phyloP scores from a whole-genome alignment of 2,888 invertebrate genomes.

The Schizaphis graminum region DNA sequence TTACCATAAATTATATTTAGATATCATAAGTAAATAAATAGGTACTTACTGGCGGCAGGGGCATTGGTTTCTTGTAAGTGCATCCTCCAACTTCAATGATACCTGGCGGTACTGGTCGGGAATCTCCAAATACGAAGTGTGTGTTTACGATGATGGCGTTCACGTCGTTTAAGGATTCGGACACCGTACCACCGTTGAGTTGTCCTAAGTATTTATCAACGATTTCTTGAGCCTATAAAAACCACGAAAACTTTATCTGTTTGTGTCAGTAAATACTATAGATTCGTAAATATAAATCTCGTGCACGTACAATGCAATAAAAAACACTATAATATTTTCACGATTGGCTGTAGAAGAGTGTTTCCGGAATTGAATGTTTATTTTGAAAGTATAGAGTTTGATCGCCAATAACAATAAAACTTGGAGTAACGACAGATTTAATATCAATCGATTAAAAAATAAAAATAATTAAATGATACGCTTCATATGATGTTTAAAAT shows the following conservation, averaged over 20 bases:
- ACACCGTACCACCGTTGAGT: neutral
- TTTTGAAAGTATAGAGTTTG: too few species aligned
- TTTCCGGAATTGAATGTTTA: neutral
- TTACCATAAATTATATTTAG: neutral
- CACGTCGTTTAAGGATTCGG: conserved; percentile 16
- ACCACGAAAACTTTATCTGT: neutral
- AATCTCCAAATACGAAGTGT: conserved; percentile 40
- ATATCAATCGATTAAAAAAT: too few species aligned
- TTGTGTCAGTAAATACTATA: neutral
- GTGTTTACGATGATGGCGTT: conserved; percentile 44
- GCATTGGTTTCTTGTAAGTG: conserved; percentile 32
- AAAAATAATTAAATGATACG: too few species aligned
- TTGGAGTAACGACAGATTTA: too few species aligned
- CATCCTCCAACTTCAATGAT: conserved; percentile 53
- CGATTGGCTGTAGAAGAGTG: neutral
- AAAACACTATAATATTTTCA: neutral
- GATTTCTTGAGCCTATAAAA: conserved; percentile 52
- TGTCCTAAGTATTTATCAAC: conserved; percentile 51
- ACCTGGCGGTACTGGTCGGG: conserved; percentile 23
- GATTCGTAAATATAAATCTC: neutral
- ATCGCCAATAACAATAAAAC: too few species aligned
- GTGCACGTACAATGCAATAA: neutral
- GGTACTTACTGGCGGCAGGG: conserved; percentile 33
- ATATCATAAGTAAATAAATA: neutral
- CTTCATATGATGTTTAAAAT: too few species aligned